phyloP scores from a whole-genome alignment of 1,140 invertebrate species.

The Drosophila albomicans region DNA sequence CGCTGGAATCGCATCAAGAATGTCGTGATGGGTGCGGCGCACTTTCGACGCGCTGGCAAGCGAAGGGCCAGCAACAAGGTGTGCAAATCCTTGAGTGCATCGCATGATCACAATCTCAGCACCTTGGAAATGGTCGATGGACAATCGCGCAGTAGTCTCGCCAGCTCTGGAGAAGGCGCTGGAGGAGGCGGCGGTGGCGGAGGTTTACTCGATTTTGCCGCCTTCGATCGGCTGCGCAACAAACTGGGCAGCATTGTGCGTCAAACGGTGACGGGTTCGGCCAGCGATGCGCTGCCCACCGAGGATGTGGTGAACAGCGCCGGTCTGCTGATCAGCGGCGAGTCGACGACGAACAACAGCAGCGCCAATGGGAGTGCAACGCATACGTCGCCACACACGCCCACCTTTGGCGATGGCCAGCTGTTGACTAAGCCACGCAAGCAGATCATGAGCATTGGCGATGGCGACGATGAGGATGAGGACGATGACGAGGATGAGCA shows the following conservation, averaged over 20 bases:
- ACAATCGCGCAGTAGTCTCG: slow-evolving; percentile 86
- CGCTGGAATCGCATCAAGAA: slow-evolving; percentile 98
- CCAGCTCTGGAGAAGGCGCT: slow-evolving; percentile 80
- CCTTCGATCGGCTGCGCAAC: slow-evolving; percentile 87
- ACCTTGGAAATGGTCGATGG: slow-evolving; percentile 86
- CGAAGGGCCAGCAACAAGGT: slow-evolving; percentile 85
- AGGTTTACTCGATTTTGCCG: slow-evolving; percentile 85
- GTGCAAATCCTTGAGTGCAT: slow-evolving; percentile 84
- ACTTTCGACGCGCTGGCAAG: slow-evolving; percentile 91
- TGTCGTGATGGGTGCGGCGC: slow-evolving; percentile 95
- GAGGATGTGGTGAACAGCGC: slow-evolving; percentile 86
- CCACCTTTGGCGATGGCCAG: slow-evolving; percentile 90
- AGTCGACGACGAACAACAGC: slow-evolving; percentile 28
- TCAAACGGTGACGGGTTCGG: slow-evolving; percentile 84
- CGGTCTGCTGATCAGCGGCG: slow-evolving; percentile 86
- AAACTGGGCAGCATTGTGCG: slow-evolving; percentile 88
- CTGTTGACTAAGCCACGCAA: slow-evolving; percentile 88
- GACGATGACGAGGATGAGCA: slow-evolving; percentile 57
- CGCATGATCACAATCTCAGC: slow-evolving; percentile 84
- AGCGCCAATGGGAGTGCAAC: slow-evolving; percentile 45
- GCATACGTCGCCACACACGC: slow-evolving; percentile 46
- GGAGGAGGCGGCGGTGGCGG: slow-evolving; percentile 49
- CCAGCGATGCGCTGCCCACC: slow-evolving; percentile 60
- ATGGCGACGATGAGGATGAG: slow-evolving; percentile 63
- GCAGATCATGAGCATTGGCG: slow-evolving; percentile 81